These are phyloP conservation scores for Diachasmimorpha longicaudata DNA, from an alignment of 1,140 invertebrate genomes.

Conservation along the genomic window DNA sequence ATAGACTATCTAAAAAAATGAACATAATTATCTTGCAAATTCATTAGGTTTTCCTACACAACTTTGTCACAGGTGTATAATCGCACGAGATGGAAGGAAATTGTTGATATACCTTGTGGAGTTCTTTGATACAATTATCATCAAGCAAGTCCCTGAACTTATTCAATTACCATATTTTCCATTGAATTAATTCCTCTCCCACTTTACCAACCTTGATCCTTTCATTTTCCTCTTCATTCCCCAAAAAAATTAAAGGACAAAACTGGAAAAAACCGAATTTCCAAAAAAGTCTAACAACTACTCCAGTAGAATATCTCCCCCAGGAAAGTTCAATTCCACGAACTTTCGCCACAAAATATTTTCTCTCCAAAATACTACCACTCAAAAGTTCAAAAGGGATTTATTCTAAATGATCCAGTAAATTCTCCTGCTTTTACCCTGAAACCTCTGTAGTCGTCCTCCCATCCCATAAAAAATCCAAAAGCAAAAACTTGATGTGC, in stretches of 20 bases:
- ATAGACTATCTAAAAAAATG: too few species aligned
- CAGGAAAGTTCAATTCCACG: too few species aligned
- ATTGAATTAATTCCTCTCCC: background rate
- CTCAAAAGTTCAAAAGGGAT: too few species aligned
- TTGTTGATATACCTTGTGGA: constrained; percentile 81
- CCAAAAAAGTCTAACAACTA: too few species aligned
- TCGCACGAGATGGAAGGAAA: too few species aligned
- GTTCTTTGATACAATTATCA: constrained; percentile 96
- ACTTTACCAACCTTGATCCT: background rate
- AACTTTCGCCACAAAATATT: too few species aligned
- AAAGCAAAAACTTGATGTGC: constrained; percentile 59
- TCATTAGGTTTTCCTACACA: background rate
- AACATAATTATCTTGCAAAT: too few species aligned
- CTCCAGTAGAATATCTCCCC: too few species aligned
- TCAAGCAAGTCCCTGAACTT: constrained; percentile 96
- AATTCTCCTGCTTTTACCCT: background rate
- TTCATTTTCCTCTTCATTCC: background rate
- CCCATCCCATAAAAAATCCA: too few species aligned
- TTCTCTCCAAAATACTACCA: too few species aligned
- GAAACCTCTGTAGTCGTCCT: background rate
- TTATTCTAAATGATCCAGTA: background rate
- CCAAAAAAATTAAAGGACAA: background rate
- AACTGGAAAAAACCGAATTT: too few species aligned
- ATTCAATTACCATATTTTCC: too few species aligned
- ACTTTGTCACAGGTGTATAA: background rate